These are phyloP conservation scores for Zoroaster sp. DNA, from an alignment of 53 echinoderm and acorn worm genomes.

Conservation along the genomic window DNA sequence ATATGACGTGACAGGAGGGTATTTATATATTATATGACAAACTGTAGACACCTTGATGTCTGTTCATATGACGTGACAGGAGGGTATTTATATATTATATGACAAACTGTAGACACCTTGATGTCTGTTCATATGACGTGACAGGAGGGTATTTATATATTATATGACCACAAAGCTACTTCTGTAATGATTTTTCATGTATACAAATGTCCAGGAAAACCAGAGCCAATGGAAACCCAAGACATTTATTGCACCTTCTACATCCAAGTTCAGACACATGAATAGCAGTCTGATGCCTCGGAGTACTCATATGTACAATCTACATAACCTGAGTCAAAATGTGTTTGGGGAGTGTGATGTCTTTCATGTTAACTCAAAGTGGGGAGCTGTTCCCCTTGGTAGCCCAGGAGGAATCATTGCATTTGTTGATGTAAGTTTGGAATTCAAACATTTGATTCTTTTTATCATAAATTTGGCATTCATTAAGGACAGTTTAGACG, in stretches of 20 bases:
- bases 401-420: constrained; percentile 83
- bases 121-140: no score
- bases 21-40: no score
- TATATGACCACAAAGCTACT: no score
- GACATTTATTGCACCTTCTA: constrained; percentile 64
- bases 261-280: constrained; percentile 94
- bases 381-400: constrained; percentile 85
- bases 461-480: no score
- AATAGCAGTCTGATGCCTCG: constrained; percentile 61
- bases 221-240: constrained; percentile 24
- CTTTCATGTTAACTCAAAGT: constrained; percentile 91
- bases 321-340: constrained; percentile 81
- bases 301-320: constrained; percentile 74
- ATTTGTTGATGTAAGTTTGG: constrained; percentile 84
- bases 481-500: no score
- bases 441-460: background rate
- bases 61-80: no score
- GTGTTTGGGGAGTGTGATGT: constrained; percentile 92
- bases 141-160: no score
- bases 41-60: no score
- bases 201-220: background rate
- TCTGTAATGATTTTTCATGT: background rate
- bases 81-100: no score
- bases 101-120: no score
- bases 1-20: no score